A percentile compares a stretch with the other conserved stretches of the same genome.
Evolutionary conservation across 2,797 vertebrate species (phyloP).

Genomic region (Neosalanx taihuensis): DNA sequence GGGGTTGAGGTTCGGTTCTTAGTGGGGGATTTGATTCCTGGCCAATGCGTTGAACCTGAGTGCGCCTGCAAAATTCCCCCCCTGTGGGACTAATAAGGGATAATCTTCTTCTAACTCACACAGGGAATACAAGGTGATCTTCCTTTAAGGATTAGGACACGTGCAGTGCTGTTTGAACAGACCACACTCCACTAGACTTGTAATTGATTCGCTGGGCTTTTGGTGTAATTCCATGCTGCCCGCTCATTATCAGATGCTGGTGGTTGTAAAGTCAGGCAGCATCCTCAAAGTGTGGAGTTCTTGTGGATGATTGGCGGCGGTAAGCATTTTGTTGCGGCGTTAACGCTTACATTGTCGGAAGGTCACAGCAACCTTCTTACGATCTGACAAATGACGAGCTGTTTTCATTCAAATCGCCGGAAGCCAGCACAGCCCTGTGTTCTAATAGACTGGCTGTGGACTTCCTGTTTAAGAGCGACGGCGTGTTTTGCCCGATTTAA

Average conservation of each 20-base stretch:
- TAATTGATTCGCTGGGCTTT: not conserved
- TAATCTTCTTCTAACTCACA: too few relatives aligned
- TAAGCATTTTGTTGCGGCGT: too few relatives aligned
- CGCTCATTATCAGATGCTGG: not conserved
- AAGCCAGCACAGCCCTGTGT: not conserved
- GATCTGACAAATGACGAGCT: not conserved
- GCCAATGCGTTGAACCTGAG: too few relatives aligned
- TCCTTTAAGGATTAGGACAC: conserved; percentile 5
- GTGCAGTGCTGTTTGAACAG: not conserved
- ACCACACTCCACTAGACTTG: not conserved
- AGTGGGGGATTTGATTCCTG: too few relatives aligned
- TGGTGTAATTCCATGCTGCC: not conserved
- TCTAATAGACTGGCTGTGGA: not conserved
- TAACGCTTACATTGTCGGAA: too few relatives aligned
- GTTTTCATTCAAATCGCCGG: not conserved
- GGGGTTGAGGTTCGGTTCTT: too few relatives aligned
- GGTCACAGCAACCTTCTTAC: too few relatives aligned
- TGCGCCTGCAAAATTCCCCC: too few relatives aligned
- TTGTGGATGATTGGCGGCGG: too few relatives aligned
- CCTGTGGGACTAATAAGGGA: too few relatives aligned
- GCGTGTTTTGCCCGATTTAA: not conserved
- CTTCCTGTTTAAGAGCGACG: not conserved
- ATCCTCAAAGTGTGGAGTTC: not conserved
- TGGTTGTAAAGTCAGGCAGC: not conserved
- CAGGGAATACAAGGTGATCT: conserved; percentile 3